These are phyloP conservation scores for Jaculus jaculus DNA, from an alignment of 2,113 vertebrate genomes.

Conservation along the genomic window DNA sequence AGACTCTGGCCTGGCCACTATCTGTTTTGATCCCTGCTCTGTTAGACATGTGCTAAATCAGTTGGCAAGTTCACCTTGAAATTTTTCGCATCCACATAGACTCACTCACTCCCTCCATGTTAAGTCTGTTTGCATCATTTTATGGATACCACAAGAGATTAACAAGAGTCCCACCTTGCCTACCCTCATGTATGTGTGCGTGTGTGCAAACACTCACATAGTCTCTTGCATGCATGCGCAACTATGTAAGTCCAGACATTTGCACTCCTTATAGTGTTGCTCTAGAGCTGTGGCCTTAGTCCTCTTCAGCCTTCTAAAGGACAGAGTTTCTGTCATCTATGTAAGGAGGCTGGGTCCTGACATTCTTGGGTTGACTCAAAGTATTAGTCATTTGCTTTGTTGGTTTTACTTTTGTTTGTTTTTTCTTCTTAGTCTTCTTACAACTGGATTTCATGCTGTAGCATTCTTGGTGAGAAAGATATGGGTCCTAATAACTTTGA, in stretches of 20 bases:
- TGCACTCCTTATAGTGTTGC: neutral
- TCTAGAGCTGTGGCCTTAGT: neutral
- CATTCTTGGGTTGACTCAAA: neutral
- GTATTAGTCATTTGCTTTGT: neutral
- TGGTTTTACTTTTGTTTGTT: constrained; percentile 26
- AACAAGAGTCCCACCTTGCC: neutral
- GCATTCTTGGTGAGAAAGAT: neutral
- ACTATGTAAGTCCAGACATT: neutral
- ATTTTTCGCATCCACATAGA: neutral
- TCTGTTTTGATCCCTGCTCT: neutral
- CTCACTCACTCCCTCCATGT: neutral
- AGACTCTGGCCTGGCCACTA: neutral
- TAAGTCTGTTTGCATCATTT: neutral
- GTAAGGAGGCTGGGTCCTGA: neutral
- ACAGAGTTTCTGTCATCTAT: neutral
- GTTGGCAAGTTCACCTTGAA: neutral
- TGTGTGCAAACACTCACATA: neutral
- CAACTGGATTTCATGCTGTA: neutral
- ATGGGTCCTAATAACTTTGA: neutral
- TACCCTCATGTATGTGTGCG: neutral
- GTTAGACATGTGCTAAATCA: neutral
- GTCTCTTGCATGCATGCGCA: neutral
- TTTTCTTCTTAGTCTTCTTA: constrained; percentile 49
- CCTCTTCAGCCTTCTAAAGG: neutral
- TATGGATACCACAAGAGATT: neutral